Base-by-base conservation (phyloP, 2,797 vertebrate species). In the Muraenolepis orangiensis region DNA sequence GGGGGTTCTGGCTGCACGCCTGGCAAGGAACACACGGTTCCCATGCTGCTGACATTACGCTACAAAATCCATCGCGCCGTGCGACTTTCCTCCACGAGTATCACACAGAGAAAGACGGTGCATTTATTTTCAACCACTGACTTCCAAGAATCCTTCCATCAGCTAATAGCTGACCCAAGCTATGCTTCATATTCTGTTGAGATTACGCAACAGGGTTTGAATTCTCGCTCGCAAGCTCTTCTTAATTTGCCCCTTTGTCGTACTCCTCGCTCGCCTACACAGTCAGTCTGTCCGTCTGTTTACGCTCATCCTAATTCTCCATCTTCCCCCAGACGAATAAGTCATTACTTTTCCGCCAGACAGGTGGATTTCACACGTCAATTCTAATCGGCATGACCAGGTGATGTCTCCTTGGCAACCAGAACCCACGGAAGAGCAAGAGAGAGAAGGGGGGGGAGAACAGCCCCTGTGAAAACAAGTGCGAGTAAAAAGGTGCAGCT, bases 281-380 rank as follows among this genome's bases (percentile, higher is more conserved):
- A 74, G 72, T 85, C 79, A 78, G 77, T 80, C 80, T 26, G 66
- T 82, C 78, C 84, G 77, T 83, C 32, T 12, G 28, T 67, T 29
- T 67, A 13, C 13, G 73, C 73, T 82, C 81, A 74, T 87, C 80
- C 75, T 73, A 67, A 26, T 75, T 80, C 73, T 73, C 68, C 26
- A 78, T 76, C 81, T 83, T 81, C 72, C 28, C 81, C 75, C 79
- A 82, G 87, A 85, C 68, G 71, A 81, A 88, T 68, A 85, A 87
- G 88, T 90, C 88, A 90, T 90, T 87, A 91, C 86, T 76, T 74
- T 80, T 81, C 69, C 70, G 82, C 74, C 81, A 88, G 88, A 87
- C 83, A 86, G 88, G 88, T 90, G 88, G 85, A 91, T 91, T 92
- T 92, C 89, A 91, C 82, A 69, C 85, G 73, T 90, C 90, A 87